Evolutionary conservation across 2,113 vertebrate species (phyloP).

Genomic region (Tricholaema leucomelas): DNA sequence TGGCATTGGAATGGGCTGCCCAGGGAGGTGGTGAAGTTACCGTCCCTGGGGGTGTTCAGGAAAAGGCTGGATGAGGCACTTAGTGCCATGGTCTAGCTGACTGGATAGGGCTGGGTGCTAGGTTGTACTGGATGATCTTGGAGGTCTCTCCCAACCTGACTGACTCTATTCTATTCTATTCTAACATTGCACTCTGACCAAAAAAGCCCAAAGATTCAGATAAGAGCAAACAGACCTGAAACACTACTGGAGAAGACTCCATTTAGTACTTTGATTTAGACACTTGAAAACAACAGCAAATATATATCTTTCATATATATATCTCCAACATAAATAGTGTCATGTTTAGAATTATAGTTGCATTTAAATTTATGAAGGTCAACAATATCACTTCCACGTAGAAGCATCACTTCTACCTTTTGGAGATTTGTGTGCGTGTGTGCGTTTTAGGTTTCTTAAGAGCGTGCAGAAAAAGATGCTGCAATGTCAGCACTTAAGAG

Average conservation of each 20-base stretch:
- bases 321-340: constrained; percentile 48
- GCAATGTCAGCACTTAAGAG: constrained; percentile 50
- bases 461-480: constrained; percentile 15
- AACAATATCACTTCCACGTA: constrained; percentile 54
- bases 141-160: too few relatives aligned
- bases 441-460: constrained; percentile 26
- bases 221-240: neutral
- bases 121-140: too few relatives aligned
- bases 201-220: neutral
- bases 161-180: too few relatives aligned
- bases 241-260: neutral
- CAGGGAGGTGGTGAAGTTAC: too few relatives aligned
- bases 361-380: constrained; percentile 65
- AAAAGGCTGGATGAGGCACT: too few relatives aligned
- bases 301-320: neutral
- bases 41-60: too few relatives aligned
- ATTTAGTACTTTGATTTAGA: constrained; percentile 58
- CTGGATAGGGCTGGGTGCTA: too few relatives aligned
- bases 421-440: neutral
- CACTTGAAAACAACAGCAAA: constrained; percentile 65
- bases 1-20: too few relatives aligned
- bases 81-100: too few relatives aligned
- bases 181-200: too few relatives aligned
- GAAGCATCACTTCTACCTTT: constrained; percentile 26
- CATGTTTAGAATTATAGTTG: constrained; percentile 66